Evolutionary conservation across 2,888 invertebrate genomes (phyloP), one percentile per base, ranked within the genome.

Genomic region (Drosophila fungiperda): DNA sequence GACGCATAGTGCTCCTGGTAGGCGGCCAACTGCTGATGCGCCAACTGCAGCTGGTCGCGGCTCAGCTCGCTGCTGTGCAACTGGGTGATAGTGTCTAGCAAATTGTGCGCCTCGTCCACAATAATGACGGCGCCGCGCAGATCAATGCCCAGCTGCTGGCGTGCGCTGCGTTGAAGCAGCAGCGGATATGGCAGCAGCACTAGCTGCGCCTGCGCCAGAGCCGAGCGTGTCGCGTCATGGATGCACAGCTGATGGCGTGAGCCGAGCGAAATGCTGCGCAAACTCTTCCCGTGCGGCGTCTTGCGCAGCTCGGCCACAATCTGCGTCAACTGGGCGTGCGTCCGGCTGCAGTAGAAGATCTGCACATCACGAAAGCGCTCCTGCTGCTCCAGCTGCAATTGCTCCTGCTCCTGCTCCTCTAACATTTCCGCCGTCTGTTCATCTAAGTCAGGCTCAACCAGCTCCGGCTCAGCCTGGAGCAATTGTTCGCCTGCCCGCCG

Each of bases 21-120:
- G 55, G 95, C 95, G 55, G 94, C 93, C 17, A 98, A 91, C 89
- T 96, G 96, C 3, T 94, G 94, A 62, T 94, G 94, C 57, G 96
- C 95, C 55, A 95, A 93, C 20, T 94, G 92, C 59, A 97, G 90
- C 92, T 98, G 97, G 80, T 94, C 94, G 0, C 95, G 94, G 1
- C 94, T 95, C 17, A 99, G 94, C 48, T 96, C 96, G 1, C 96
- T 95, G 71, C 97, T 97, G 91, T 99, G 96, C 84, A 99, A 97
- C 88, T 96, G 96, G 73, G 96, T 96, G 78, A 99, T 95, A 0
- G 98, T 97, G 73, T 99, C 98, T 12, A 99, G 94, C 1, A 99
- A 94, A 92, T 99, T 99, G 89, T 99, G 99, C 0, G 99, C 99
- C 93, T 99, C 99, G 91, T 99, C 99, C 23, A 97, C 94, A 69